Base-by-base conservation (phyloP, 2,797 vertebrate genomes). In the Sebastes diploproa region DNA sequence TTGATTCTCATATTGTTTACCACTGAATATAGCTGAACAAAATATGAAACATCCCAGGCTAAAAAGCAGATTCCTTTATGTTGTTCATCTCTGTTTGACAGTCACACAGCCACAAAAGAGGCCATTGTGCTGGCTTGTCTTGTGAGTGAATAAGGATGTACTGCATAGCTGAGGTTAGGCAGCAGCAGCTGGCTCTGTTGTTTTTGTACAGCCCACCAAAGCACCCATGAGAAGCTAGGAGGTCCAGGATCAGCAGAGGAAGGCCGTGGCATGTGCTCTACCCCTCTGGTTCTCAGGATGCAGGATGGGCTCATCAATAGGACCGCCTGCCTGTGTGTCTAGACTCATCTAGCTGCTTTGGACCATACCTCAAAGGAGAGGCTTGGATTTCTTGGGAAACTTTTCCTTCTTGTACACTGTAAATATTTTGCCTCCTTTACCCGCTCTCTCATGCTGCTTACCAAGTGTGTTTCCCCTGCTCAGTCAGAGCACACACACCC, bases 381-480 rank as follows among this genome's bases (percentile, higher is more conserved):
- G 80, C 83, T 94, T 88, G 76, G 70, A 88, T 94, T 93, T 92
- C 94, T 88, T 93, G 89, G 90, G 91, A 92, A 94, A 93, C 87
- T 86, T 93, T 83, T 88, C 82, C 82, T 76, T 66, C 84, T 89
- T 78, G 77, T 85, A 52, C 86, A 91, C 85, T 91, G 90, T 95
- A 94, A 95, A 95, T 95, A 94, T 95, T 94, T 91, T 88, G 84
- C 90, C 90, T 89, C 87, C 84, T 83, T 71, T 60, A 72, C 75
- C 87, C 64, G 66, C 83, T 58, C 85, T 90, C 88, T 90, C 88
- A 86, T 88, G 86, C 87, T 88, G 87, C 86, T 87, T 88, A 89
- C 78, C 11, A n/a, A 82, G 86, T 87, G 86, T 87, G 86, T 88
- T 92, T 85, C 78, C 80, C 77, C 81, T 52, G 77, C 80, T 89